phyloP scores from a whole-genome alignment of 2,888 invertebrate genomes.

The Pristionchus japonicus region DNA sequence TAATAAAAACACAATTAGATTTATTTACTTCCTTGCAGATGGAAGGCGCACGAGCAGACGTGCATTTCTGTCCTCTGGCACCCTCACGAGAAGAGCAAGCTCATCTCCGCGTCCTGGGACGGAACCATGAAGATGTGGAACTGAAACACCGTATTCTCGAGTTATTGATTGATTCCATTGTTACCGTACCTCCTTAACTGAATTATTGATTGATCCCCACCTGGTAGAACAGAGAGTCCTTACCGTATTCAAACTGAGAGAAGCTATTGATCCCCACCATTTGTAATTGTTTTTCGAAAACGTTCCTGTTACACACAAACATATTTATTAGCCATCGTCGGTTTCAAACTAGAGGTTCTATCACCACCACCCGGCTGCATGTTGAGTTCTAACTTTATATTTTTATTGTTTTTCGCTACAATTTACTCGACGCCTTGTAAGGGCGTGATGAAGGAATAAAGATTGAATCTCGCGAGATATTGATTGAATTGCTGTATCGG shows the following conservation, averaged over 20 bases:
- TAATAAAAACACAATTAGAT: too few species aligned
- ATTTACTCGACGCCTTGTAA: neutral
- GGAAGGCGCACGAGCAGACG: constrained; percentile 99
- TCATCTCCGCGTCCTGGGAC: constrained; percentile 99
- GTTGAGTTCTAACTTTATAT: neutral
- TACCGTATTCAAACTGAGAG: neutral
- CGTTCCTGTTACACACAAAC: neutral
- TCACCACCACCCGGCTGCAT: constrained; percentile 13
- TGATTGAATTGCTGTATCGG: neutral
- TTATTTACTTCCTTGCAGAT: constrained; percentile 80
- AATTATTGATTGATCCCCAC: neutral
- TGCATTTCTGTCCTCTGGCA: constrained; percentile 95
- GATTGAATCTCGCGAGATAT: neutral
- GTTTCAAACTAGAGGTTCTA: constrained; percentile 14
- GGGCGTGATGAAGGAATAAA: neutral
- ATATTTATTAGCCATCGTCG: constrained; percentile 19
- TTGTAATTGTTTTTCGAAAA: neutral
- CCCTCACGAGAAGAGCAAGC: constrained; percentile 96
- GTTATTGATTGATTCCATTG: neutral
- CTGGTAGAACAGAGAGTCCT: neutral
- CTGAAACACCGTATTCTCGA: constrained; percentile 77
- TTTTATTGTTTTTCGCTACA: neutral
- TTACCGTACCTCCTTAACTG: neutral
- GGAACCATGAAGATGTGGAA: constrained; percentile 99
- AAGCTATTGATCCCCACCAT: neutral